Conservation (phyloP, 1,140 invertebrate species). For the Euura saliciscinereae region DNA sequence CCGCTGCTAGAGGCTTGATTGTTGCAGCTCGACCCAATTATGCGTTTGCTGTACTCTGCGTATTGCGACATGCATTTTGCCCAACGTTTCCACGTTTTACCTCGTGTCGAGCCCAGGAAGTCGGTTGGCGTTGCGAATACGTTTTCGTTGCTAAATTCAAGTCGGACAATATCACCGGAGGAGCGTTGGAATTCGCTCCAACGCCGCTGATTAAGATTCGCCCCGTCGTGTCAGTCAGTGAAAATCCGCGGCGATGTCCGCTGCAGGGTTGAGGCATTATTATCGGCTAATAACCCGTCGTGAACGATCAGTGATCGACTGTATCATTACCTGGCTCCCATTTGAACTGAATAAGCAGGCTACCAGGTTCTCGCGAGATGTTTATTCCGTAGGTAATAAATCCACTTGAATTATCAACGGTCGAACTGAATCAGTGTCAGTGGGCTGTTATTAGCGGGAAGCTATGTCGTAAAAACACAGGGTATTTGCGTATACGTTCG, state of each 20-base stretch:
- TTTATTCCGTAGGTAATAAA: conserved; percentile 5
- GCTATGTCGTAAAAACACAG: not conserved
- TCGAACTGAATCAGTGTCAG: conserved; percentile 1
- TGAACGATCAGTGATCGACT: not conserved
- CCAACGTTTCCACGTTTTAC: not conserved
- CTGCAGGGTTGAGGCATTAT: not conserved
- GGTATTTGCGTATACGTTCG: not conserved
- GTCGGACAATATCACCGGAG: too few species aligned
- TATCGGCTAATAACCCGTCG: not conserved
- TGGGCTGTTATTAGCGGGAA: not conserved
- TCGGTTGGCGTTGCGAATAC: not conserved
- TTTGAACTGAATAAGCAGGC: not conserved
- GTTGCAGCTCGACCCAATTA: not conserved
- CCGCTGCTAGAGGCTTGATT: not conserved
- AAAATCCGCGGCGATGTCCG: not conserved
- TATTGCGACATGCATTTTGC: not conserved
- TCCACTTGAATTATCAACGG: conserved; percentile 1
- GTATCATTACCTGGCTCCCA: not conserved
- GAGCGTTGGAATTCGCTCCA: too few species aligned
- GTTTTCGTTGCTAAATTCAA: too few species aligned
- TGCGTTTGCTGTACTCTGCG: not conserved
- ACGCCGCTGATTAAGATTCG: too few species aligned
- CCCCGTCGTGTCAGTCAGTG: too few species aligned
- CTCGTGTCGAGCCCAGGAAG: not conserved
- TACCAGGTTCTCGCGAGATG: not conserved